Conservation (phyloP, 2,797 vertebrate species). For the Gouania willdenowi region DNA sequence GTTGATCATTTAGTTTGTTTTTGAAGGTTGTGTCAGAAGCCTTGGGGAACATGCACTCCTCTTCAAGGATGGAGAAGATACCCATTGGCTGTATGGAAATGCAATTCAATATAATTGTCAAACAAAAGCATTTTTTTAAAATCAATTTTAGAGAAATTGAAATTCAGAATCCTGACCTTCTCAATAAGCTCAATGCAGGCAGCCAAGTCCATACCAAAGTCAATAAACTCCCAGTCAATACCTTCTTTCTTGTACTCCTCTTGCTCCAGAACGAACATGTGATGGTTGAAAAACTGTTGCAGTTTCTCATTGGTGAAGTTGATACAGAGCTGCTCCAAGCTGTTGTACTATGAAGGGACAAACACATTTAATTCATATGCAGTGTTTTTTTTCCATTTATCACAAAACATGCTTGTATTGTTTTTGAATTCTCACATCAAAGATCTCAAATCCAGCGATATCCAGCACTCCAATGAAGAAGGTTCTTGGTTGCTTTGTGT, state of each 20-base stretch:
- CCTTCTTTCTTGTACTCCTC: no score
- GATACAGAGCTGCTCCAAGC: slow-evolving; percentile 45
- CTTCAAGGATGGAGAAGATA: slow-evolving; percentile 79
- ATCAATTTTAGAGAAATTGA: no score
- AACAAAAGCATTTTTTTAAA: no score
- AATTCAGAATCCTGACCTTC: slow-evolving; percentile 71
- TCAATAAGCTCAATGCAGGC: slow-evolving; percentile 86
- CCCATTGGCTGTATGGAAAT: slow-evolving; percentile 65
- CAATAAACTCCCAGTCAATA: slow-evolving; percentile 72
- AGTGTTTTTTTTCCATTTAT: no score
- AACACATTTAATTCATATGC: no score
- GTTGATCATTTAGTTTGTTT: slow-evolving; percentile 86
- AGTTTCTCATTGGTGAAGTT: slow-evolving; percentile 81
- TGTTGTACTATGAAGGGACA: slow-evolving; percentile 2
- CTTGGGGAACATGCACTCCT: slow-evolving; percentile 86
- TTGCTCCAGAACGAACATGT: slow-evolving; percentile 80
- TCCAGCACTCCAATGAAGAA: slow-evolving; percentile 85
- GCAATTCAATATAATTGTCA: no score
- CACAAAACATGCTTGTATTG: no score
- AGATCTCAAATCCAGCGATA: slow-evolving; percentile 88
- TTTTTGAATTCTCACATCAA: slow-evolving; percentile 86
- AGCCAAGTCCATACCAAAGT: slow-evolving; percentile 79
- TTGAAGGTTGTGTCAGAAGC: slow-evolving; percentile 79
- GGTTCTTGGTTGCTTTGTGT: slow-evolving; percentile 74
- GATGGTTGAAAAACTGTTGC: slow-evolving; percentile 79